Percentiles rank a stretch among this genome's conserved stretches.
Evolutionary conservation across 2,113 vertebrate species (phyloP).

Genomic region (Meles meles): DNA sequence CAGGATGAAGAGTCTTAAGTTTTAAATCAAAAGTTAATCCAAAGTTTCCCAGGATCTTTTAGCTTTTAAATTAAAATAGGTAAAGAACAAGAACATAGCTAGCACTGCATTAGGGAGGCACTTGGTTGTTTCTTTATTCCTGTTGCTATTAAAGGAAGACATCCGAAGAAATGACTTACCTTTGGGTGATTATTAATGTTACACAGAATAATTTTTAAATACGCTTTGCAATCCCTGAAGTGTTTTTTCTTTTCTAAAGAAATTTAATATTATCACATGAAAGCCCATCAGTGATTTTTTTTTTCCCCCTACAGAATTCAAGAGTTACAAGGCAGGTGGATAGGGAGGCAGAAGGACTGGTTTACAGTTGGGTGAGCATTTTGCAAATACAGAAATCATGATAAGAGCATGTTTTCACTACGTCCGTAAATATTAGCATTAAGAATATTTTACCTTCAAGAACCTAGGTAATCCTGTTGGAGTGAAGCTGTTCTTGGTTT

Average conservation of each 20-base stretch:
- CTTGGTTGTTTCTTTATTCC: not conserved
- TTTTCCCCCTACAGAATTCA: not conserved
- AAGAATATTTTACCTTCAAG: not conserved
- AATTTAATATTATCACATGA: not conserved
- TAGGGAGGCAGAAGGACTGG: not conserved
- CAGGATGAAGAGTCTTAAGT: not conserved
- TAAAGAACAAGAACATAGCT: not conserved
- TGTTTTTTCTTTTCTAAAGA: slow-evolving; percentile 15
- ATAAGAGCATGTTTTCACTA: not conserved
- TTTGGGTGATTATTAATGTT: not conserved
- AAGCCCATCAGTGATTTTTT: not conserved
- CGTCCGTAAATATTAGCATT: not conserved
- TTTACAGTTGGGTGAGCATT: not conserved
- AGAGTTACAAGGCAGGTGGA: not conserved
- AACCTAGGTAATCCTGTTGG: not conserved
- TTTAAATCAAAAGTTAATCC: slow-evolving; percentile 17
- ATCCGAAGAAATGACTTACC: slow-evolving; percentile 7
- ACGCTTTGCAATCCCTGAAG: not conserved
- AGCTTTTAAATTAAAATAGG: slow-evolving; percentile 36
- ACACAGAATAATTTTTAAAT: slow-evolving; percentile 16
- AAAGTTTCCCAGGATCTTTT: not conserved
- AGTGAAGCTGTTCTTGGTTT: not conserved
- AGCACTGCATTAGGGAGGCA: not conserved
- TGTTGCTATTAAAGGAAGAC: not conserved
- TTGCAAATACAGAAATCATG: not conserved